Evolutionary conservation across 2,113 vertebrate species (phyloP).

Genomic region (Conger conger): DNA sequence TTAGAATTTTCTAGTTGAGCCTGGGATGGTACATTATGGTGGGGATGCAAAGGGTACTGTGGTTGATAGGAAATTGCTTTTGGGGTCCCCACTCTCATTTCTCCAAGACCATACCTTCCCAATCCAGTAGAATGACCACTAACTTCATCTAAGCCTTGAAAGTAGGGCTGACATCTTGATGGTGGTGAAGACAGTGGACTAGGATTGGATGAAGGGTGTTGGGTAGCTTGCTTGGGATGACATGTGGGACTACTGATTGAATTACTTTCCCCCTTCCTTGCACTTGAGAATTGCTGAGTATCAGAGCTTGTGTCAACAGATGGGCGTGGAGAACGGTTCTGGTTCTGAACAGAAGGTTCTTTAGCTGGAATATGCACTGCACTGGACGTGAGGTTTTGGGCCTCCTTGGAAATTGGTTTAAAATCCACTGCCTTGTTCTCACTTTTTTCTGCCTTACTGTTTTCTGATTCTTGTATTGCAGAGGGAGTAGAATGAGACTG

Average conservation of each 20-base stretch:
- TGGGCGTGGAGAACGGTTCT: conserved; percentile 54
- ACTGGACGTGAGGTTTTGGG: conserved; percentile 31
- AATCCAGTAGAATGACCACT: conserved; percentile 48
- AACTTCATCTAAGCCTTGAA: conserved; percentile 63
- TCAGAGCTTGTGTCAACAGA: conserved; percentile 58
- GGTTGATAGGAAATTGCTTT: conserved; percentile 54
- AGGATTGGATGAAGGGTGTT: conserved; percentile 45
- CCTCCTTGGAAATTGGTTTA: conserved; percentile 46
- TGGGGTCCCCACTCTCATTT: conserved; percentile 56
- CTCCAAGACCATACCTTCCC: conserved; percentile 63
- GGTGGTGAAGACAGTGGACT: conserved; percentile 63
- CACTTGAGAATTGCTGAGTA: conserved; percentile 47
- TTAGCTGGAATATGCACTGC: conserved; percentile 42
- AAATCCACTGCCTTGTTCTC: conserved; percentile 56
- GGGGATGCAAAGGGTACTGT: conserved; percentile 61
- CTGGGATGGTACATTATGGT: conserved; percentile 56
- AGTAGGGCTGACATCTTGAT: conserved; percentile 63
- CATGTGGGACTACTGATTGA: conserved; percentile 48
- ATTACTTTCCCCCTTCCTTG: conserved; percentile 53
- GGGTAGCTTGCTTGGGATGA: conserved; percentile 32
- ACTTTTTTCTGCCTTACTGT: conserved; percentile 58
- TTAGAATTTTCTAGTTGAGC: conserved; percentile 45
- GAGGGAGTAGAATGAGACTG: conserved; percentile 63
- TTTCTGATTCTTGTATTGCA: conserved; percentile 45
- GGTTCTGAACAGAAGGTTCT: conserved; percentile 54